Evolutionary conservation across 2,888 invertebrate species (phyloP), one percentile per base, ranked within the genome.

Genomic region (Ctena decussata): DNA sequence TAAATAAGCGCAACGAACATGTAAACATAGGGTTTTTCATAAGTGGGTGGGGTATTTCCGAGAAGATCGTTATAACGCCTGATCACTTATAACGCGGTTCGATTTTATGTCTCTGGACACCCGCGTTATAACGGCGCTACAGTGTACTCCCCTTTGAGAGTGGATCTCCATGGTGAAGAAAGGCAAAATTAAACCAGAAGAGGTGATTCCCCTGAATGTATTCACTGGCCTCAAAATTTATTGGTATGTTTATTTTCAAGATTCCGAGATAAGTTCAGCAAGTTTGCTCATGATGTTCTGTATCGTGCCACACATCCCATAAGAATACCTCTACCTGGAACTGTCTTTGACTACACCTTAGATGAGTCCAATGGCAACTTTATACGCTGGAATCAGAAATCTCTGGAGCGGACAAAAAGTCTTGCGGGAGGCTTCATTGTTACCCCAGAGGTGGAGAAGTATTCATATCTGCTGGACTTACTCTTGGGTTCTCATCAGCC

Each of bases 401-500:
- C 91, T 32, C 90, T 93, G 81, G 95, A 94, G 73, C 85, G 91
- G 65, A 65, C 91, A 12, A 91, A 94, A 73, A 91, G 87, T 65
- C 70, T 92, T 15, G 87, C 92, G 12, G 90, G 93, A 21, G 89
- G 91, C 41, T 95, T 94, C 74, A 87, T 92, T 39, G 80, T 94
- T 37, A 94, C 93, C 8, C 93, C 95, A n/a, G 94, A 95, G 89
- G 95, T 95, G 73, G 95, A 95, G 81, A 91, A 95, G 24, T 95
- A 95, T 86, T 88, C 87, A 18, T 94, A 90, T 85, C 82, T 95
- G 78, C 60, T 93, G 44, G 95, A 95, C 46, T 80, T 95, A 53
- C 80, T 95, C 82, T 71, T 95, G 80, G 80, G 85, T n/a, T 81
- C 91, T 27, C 87, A 93, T 57, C 93, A 93, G 27, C 94, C 95